These are phyloP conservation scores for Phymatocera aterrima DNA, from an alignment of 2,888 invertebrate genomes.

Conservation along the genomic window DNA sequence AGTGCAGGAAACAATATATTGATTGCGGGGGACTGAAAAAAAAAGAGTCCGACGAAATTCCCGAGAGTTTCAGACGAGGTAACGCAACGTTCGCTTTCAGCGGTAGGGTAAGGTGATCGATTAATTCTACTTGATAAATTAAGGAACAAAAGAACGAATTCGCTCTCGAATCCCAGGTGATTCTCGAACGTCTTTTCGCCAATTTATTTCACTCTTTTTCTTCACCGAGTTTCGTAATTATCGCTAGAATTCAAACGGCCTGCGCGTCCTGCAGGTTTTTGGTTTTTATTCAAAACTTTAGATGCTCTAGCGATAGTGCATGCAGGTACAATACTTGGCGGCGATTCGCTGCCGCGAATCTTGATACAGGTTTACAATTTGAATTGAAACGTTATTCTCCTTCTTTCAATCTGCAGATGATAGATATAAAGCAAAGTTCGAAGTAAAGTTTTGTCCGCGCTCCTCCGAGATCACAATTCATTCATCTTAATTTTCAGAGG, in stretches of 20 bases:
- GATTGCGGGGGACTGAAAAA: neutral
- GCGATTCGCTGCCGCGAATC: too few relatives aligned
- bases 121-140: conserved; percentile 32
- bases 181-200: neutral
- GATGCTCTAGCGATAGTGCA: too few relatives aligned
- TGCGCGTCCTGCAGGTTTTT: neutral
- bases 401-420: neutral
- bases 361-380: too few relatives aligned
- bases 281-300: neutral
- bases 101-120: conserved; percentile 27
- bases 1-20: neutral
- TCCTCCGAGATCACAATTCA: neutral
- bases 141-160: conserved; percentile 5
- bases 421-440: neutral
- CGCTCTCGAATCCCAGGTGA: neutral
- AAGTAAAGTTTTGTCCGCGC: neutral
- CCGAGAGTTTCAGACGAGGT: neutral
- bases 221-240: too few relatives aligned
- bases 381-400: neutral
- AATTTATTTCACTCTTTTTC: too few relatives aligned
- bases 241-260: neutral
- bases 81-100: neutral
- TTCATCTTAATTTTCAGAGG: neutral
- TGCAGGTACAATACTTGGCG: too few relatives aligned
- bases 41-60: conserved; percentile 18